Evolutionary conservation across 2,888 invertebrate genomes (phyloP), one percentile per base, ranked within the genome.

Genomic region (Bugula neritina): DNA sequence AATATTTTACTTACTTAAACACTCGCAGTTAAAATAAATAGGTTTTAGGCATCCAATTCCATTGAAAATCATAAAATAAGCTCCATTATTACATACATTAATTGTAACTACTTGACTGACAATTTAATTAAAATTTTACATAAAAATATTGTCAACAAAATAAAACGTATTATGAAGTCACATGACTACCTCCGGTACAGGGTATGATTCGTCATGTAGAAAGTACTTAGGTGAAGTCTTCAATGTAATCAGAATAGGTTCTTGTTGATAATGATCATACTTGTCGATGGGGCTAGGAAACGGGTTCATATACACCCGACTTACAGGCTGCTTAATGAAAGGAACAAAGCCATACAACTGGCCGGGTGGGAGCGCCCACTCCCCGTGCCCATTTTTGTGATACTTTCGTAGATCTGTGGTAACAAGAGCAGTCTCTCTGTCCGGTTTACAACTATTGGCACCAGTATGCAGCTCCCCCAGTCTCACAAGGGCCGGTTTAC

Each of bases 381-480:
- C 70, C 3, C 70, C 70, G 52, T 70, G 17, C 5, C 29, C 70
- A 23, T 70, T 70, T 29, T 54, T 43, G 27, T 43, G 52, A 52
- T 73, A 73, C 25, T 54, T 57, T 10, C 70, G 35, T 10, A 70
- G 27, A 43, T 70, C 52, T 10, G 2, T 54, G 31, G 54, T 54
- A 25, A 3, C 5, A 25, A 78, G 72, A 23, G 76, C 74, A 1
- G 80, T 81, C 69, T 81, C 82, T 69, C 81, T 76, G 55, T 79
- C 75, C 34, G 79, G 79, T 70, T 80, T 73, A 73, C 82, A 82
- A 13, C 76, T 75, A 25, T 72, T 54, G 25, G 58, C 71, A 73
- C 81, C 82, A 54, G 81, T 81, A 75, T 83, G 82, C 0, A 81
- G 82, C 73, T 83, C 83, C 13, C 83, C 83, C 21, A 83, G 78